Percentiles rank a stretch among this genome's conserved stretches.
Conservation (phyloP, 2,797 vertebrate species). For the Tiaroga cobitis region DNA sequence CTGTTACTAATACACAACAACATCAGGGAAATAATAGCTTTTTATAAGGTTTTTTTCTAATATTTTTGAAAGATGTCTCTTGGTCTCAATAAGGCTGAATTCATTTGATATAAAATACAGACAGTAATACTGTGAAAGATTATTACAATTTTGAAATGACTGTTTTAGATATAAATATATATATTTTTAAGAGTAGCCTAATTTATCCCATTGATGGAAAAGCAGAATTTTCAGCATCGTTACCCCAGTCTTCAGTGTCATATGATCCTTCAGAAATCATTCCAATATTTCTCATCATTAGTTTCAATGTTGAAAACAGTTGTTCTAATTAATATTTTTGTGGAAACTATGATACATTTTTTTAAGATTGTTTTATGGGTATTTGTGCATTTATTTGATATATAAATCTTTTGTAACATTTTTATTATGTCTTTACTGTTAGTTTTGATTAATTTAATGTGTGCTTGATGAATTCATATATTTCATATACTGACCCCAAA, state of each 20-base stretch:
- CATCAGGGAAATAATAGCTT: background rate
- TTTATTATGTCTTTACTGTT: too few relatives aligned
- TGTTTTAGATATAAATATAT: too few relatives aligned
- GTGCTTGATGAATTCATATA: too few relatives aligned
- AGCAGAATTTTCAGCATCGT: background rate
- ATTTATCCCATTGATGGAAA: background rate
- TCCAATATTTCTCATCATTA: background rate
- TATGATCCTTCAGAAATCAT: background rate
- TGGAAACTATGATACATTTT: too few relatives aligned
- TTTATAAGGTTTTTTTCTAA: too few relatives aligned
- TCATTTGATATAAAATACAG: background rate
- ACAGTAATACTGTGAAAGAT: background rate
- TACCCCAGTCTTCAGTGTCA: background rate
- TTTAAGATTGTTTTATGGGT: too few relatives aligned
- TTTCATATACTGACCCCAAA: too few relatives aligned
- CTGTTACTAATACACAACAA: background rate
- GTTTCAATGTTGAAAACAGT: background rate
- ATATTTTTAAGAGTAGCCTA: too few relatives aligned
- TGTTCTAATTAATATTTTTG: background rate
- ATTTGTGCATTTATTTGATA: too few relatives aligned
- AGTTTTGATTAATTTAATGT: too few relatives aligned
- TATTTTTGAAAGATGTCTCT: background rate
- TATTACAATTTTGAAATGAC: background rate
- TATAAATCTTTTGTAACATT: too few relatives aligned
- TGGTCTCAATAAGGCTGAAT: background rate